Base-by-base conservation (phyloP, 2,888 invertebrate species). In the Xestia rhomboidea region DNA sequence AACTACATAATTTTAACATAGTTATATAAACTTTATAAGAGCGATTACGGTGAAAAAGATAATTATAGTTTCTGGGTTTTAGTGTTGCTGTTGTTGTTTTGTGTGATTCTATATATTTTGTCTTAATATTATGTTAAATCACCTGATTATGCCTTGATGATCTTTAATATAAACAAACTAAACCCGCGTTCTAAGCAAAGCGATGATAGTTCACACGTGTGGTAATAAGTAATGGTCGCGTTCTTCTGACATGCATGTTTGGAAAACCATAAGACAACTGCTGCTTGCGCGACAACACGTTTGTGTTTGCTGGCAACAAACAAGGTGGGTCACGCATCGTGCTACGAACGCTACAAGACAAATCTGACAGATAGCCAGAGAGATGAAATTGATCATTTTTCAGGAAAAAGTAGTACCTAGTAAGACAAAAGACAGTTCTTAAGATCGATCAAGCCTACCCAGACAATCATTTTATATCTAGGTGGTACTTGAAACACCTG, bases 401-500 rank as follows among this genome's bases (percentile, higher is more conserved):
- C n/a, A 24, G 5, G 8, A n/a, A 63, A 64, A 73, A 49, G 2
- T 46, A 34, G 41, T 68, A 24, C 38, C n/a, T n/a, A n/a, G n/a
- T 41, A 75, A 62, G 82, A 82, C 13, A 51, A 80, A 54, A 38
- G 21, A 34, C 38, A 24, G 18, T 49, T 24, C 11, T 15, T 27
- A 13, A 41, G 60, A 83, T 81, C 46, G 54, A 83, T 83, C 66
- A 67, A 71, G 51, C 71, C 79, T 78, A 67, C 38, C 11, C 24
- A 34, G 30, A 62, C 44, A 46, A 24, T 64, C 4, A 66, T n/a
- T 80, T 67, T 49, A 79, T 30, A 66, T 49, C 38, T 44, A 34
- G 64, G 18, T 27, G 27, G 68, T 68, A 27, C 60, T 69, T 34
- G 41, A 13, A 68, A 11, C 85, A 82, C 82, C 85, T 81, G 82